A percentile compares a stretch with the other conserved stretches of the same genome.
Conservation (phyloP, 1,140 invertebrate species). For the Macrobrachium rosenbergii region DNA sequence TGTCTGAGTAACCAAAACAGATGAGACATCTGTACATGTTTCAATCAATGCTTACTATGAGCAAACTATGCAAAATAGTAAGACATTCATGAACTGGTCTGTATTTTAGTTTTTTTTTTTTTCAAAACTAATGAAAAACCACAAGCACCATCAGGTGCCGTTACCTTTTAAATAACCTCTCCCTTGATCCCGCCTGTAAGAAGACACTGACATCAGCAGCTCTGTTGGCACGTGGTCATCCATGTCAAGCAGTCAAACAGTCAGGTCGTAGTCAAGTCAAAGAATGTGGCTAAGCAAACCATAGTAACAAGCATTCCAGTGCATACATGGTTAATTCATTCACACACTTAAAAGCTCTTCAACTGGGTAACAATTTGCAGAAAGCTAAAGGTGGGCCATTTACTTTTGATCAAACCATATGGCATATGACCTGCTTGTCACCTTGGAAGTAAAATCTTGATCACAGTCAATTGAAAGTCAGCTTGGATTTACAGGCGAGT, state of each 20-base stretch:
- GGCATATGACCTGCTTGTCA: constrained; percentile 46
- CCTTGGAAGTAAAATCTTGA: constrained; percentile 51
- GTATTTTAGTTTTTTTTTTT: background rate
- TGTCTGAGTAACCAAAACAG: background rate
- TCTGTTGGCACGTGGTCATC: constrained; percentile 60
- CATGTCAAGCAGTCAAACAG: constrained; percentile 50
- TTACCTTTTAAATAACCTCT: constrained; percentile 62
- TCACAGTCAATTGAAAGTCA: constrained; percentile 51
- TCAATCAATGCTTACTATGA: constrained; percentile 24
- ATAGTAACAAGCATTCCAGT: constrained; percentile 63
- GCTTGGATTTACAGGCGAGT: constrained; percentile 59
- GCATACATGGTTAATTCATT: constrained; percentile 61
- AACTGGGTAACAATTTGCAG: constrained; percentile 23
- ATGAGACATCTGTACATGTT: constrained; percentile 43
- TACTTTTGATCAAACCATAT: constrained; percentile 26
- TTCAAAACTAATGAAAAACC: constrained; percentile 60
- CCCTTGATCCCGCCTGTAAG: constrained; percentile 63
- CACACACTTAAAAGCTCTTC: constrained; percentile 55
- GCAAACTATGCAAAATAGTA: constrained; percentile 7
- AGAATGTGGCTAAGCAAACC: constrained; percentile 36
- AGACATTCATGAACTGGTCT: constrained; percentile 13
- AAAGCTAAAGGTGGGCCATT: too few species aligned
- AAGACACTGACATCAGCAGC: constrained; percentile 61
- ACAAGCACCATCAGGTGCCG: constrained; percentile 56
- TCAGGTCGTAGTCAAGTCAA: constrained; percentile 51